Evolutionary conservation across 1,140 invertebrate genomes (phyloP), one percentile per base, ranked within the genome.

Genomic region (Sitobion miscanthi): DNA sequence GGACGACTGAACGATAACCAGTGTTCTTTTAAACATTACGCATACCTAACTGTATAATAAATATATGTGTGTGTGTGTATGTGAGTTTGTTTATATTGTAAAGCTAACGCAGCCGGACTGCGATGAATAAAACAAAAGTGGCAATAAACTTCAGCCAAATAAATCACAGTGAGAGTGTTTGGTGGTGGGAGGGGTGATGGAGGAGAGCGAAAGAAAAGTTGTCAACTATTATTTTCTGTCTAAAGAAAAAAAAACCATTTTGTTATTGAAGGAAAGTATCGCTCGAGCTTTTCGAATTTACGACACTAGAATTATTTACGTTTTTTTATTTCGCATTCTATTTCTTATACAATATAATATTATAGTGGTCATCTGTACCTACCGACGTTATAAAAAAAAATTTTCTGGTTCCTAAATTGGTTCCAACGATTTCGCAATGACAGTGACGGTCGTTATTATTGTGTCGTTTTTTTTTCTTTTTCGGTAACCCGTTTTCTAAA

Each of bases 21-120:
- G 38, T 45, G 69, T 85, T 94, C 94, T 94, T 95, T 86, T 93
- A 86, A 93, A 83, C 91, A 86, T 93, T 83, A 52, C 45, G 45
- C 38, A 30, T 54, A 52, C 21, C 42, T 54, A 23, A 85, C 20
- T 62, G 17, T 49, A 85, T 85, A 85, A 85, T 86, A 77, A 54
- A 85, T 35, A 49, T 52, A 14, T 35, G 17, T 20, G 23, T 54
- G 20, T 89, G 35, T 88, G n/a, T 45, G 7, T 35, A 35, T 35
- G 35, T 38, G 52, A 3, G 52, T 54, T 23, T 20, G 20, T 89
- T 35, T 54, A 87, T n/a, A 49, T 86, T 86, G 86, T 88, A 25
- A 77, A 77, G 30, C 62, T 17, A 77, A 77, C 62, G 30, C 47
- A 2, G n/a, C 23, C n/a, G 47, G 54, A 94, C 38, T n/a, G 30